Percentiles rank a stretch among this genome's conserved stretches.
phyloP scores from a whole-genome alignment of 2,888 invertebrate species.

The Sacculina carcini region DNA sequence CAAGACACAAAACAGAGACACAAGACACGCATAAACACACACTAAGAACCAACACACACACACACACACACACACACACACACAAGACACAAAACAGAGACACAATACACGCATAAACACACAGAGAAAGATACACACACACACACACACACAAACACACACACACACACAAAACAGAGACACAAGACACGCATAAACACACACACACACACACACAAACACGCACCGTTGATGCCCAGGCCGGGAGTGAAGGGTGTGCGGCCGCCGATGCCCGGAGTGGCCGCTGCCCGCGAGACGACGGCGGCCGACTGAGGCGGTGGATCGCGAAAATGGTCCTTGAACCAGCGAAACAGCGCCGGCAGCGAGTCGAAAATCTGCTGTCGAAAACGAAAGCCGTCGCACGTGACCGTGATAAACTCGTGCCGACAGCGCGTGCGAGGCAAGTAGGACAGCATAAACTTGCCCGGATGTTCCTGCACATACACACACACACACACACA shows the following conservation, averaged over 20 bases:
- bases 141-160: too few species aligned
- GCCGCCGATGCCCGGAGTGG: slow-evolving; percentile 27
- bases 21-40: too few species aligned
- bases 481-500: too few species aligned
- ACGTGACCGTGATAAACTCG: slow-evolving; percentile 71
- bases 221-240: not conserved
- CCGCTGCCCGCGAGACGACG: slow-evolving; percentile 36
- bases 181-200: slow-evolving; percentile 32
- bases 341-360: slow-evolving; percentile 64
- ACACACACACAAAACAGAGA: too few species aligned
- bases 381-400: slow-evolving; percentile 76
- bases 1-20: too few species aligned
- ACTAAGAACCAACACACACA: too few species aligned
- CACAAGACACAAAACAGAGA: too few species aligned
- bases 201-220: slow-evolving; percentile 18
- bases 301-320: slow-evolving; percentile 46
- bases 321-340: slow-evolving; percentile 90
- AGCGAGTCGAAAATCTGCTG: slow-evolving; percentile 63
- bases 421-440: slow-evolving; percentile 59
- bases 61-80: too few species aligned
- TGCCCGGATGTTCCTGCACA: slow-evolving; percentile 41
- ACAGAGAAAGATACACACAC: too few species aligned
- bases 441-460: slow-evolving; percentile 78
- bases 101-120: too few species aligned
- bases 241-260: slow-evolving; percentile 18